These are phyloP conservation scores for Drosophila falleni DNA, from an alignment of 2,888 invertebrate species.

Conservation along the genomic window DNA sequence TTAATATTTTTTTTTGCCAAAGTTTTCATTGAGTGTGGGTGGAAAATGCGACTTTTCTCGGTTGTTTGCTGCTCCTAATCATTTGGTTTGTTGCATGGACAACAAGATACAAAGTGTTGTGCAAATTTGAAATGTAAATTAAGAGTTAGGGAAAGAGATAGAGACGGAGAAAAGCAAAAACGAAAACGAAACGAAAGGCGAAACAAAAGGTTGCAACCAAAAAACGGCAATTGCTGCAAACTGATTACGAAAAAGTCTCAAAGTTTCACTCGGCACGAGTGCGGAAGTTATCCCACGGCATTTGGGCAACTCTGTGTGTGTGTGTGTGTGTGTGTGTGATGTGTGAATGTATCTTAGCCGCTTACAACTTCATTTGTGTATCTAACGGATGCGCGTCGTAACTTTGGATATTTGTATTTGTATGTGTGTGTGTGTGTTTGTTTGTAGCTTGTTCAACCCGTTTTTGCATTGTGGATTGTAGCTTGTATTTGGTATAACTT, in stretches of 20 bases:
- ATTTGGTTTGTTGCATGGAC: conserved; percentile 67
- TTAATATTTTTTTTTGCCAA: neutral
- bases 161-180: conserved; percentile 13
- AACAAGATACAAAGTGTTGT: conserved; percentile 56
- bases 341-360: conserved; percentile 39
- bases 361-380: conserved; percentile 67
- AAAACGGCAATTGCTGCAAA: conserved; percentile 69
- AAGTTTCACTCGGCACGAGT: conserved; percentile 80
- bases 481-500: conserved; percentile 4
- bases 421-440: conserved; percentile 11
- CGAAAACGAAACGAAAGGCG: conserved; percentile 15
- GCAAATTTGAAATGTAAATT: conserved; percentile 79
- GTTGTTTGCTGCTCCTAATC: conserved; percentile 50
- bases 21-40: conserved; percentile 28
- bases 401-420: conserved; percentile 18
- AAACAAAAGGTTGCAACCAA: conserved; percentile 10
- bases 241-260: conserved; percentile 32
- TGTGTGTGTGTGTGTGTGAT: no score
- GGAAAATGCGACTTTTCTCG: conserved; percentile 60
- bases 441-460: conserved; percentile 42
- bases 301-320: conserved; percentile 55
- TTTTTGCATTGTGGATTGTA: conserved; percentile 35
- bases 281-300: conserved; percentile 80
- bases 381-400: conserved; percentile 60
- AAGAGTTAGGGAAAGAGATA: conserved; percentile 11